These are phyloP conservation scores for Caerostris darwini DNA, from an alignment of 1,140 invertebrate genomes.

Conservation along the genomic window DNA sequence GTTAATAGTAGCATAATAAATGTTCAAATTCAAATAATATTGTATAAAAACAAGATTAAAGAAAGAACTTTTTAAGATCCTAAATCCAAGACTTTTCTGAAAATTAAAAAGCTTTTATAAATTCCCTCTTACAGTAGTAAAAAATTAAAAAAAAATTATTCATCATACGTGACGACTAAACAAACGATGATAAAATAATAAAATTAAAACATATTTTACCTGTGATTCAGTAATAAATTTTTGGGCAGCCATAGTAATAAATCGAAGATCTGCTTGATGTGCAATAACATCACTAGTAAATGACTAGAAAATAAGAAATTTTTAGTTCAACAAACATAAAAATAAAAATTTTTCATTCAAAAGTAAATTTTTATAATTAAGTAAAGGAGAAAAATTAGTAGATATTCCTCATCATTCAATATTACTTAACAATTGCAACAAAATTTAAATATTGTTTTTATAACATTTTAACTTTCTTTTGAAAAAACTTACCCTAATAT, in stretches of 20 bases:
- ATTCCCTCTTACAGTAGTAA: no score
- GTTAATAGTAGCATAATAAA: no score
- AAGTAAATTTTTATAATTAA: neutral
- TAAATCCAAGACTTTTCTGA: no score
- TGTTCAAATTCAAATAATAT: no score
- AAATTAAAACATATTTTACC: conserved; percentile 79
- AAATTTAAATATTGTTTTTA: neutral
- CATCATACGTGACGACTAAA: no score
- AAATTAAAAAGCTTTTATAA: no score
- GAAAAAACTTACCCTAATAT: conserved; percentile 54
- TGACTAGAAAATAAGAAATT: conserved; percentile 82
- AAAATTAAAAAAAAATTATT: no score
- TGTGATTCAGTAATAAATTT: conserved; percentile 97
- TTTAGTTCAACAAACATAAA: no score
- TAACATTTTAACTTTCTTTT: neutral
- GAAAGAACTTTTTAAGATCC: no score
- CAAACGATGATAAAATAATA: neutral
- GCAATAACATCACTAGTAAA: conserved; percentile 96
- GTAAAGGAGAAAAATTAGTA: neutral
- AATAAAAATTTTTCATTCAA: neutral
- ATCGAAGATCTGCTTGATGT: conserved; percentile 95
- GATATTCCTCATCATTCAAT: neutral
- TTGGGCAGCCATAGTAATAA: conserved; percentile 96
- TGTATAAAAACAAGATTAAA: no score
- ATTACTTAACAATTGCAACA: neutral